Evolutionary conservation across 2,888 invertebrate species (phyloP), one percentile per base, ranked within the genome.

Genomic region (Cheilosia soror): DNA sequence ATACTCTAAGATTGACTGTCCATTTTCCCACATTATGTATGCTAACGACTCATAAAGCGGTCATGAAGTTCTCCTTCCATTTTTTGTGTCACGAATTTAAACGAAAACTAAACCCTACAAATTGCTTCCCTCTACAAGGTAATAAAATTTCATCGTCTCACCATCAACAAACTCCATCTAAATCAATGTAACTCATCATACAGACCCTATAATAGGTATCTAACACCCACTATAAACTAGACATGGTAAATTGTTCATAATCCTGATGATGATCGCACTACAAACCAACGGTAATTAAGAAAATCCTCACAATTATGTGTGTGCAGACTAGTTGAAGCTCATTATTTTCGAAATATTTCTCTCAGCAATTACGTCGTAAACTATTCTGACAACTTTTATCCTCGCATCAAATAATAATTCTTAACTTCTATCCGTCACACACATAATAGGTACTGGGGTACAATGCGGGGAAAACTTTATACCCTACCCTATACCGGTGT

Each of bases 361-460:
- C 51, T 31, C 29, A n/a, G 62, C 73, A 78, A 68, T 49, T 78
- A 78, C 63, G 51, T 63, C 78, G 73, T 78, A 83, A 78, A 78
- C 72, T 78, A 78, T 78, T 47, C 62, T 63, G 62, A 73, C 62
- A 78, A 53, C 83, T 63, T 55, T 78, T 76, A 73, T 53, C 55
- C 76, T 42, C 31, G 44, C 49, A 73, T 79, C 63, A 80, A 68
- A 73, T 40, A 66, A 40, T 71, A 42, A 42, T 63, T 63, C 11
- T 75, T 47, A 75, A 62, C 68, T 60, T 75, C 29, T 49, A 47
- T 49, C 40, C 3, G 5, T 44, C 27, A 66, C 27, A 60, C 72
- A 60, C 49, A 57, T 37, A 37, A 62, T n/a, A 15, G 29, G n/a
- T 29, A 15, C 37, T 37, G 37, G 37, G 37, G 37, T 44, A 13